Evolutionary conservation across 2,797 vertebrate genomes (phyloP), one percentile per base, ranked within the genome.

Genomic region (Girardinus metallicus): DNA sequence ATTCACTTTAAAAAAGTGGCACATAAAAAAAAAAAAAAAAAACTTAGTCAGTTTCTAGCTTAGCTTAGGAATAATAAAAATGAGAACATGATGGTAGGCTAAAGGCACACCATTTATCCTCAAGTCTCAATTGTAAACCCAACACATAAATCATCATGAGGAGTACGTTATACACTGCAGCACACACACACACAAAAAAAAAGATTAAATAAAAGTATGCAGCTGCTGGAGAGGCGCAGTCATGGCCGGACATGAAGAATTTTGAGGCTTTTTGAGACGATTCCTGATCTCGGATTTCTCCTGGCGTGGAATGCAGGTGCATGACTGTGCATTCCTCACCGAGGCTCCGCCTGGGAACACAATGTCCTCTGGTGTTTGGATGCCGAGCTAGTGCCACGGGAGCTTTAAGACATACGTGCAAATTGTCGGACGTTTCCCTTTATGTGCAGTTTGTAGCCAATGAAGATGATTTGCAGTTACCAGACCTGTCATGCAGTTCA

Each of bases 251-350:
- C 72, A 26, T 31, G 77, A 49, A 23, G 80, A 41, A 68, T 26
- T 26, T 11, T 11, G 62, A n/a, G 47, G 15, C 26, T 57, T 83
- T 57, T 62, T 77, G 55, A 73, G 74, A 83, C 44, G 74, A 85
- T 74, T 80, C 66, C 39, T 29, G 16, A 83, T 82, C 80, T 88
- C 80, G 23, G 51, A 72, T 83, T 66, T 15, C 39, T 46, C 44
- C 43, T 21, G 11, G 29, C 29, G 76, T 76, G 87, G 88, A 93
- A 95, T 93, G 92, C 94, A 95, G 94, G 94, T 95, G 91, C 91
- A 94, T 4, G 77, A 80, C 76, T 12, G 0, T 4, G 31, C 90
- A 93, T 91, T 93, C 92, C 91, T 73, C 89, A 86, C 73, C 13
- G 74, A 83, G 85, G 88, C 89, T 84, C 82, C 86, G 82, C 80